phyloP scores from a whole-genome alignment of 2,888 invertebrate species.

The Drosophila percnosoma region DNA sequence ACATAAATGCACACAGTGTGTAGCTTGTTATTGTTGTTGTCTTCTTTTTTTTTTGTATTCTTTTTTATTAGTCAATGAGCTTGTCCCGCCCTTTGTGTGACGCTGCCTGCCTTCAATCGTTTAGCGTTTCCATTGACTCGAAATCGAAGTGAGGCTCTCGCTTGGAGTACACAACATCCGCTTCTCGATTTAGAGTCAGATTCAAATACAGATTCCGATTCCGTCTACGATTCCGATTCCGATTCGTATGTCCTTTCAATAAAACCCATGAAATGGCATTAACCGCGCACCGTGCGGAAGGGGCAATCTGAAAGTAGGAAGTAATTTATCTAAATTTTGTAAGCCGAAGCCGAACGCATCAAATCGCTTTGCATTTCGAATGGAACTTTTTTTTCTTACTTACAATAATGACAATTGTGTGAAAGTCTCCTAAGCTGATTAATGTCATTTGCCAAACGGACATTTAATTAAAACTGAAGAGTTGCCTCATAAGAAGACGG shows the following conservation, averaged over 20 bases:
- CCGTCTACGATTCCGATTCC: neutral
- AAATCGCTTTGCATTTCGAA: slow-evolving; percentile 53
- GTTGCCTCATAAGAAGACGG: neutral
- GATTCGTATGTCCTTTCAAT: slow-evolving; percentile 38
- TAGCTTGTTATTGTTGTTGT: neutral
- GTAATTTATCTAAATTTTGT: slow-evolving; percentile 63
- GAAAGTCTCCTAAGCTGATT: slow-evolving; percentile 59
- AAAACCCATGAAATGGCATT: slow-evolving; percentile 49
- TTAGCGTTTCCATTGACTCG: slow-evolving; percentile 55
- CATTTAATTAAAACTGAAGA: neutral
- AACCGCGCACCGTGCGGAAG: slow-evolving; percentile 20
- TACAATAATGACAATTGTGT: slow-evolving; percentile 43
- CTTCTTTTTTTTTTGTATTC: neutral
- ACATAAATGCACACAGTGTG: neutral
- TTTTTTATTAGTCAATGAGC: slow-evolving; percentile 70
- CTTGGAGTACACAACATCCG: slow-evolving; percentile 50
- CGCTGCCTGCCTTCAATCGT: slow-evolving; percentile 46
- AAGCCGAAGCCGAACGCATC: slow-evolving; percentile 46
- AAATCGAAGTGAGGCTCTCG: slow-evolving; percentile 29
- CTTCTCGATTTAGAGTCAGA: slow-evolving; percentile 1
- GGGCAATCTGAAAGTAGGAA: slow-evolving; percentile 56
- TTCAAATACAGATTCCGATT: neutral
- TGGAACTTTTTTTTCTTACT: slow-evolving; percentile 14
- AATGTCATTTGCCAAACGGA: slow-evolving; percentile 34
- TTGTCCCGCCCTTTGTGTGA: slow-evolving; percentile 52